These are phyloP conservation scores for Nomada flava DNA, from an alignment of 2,888 invertebrate species.

Conservation along the genomic window DNA sequence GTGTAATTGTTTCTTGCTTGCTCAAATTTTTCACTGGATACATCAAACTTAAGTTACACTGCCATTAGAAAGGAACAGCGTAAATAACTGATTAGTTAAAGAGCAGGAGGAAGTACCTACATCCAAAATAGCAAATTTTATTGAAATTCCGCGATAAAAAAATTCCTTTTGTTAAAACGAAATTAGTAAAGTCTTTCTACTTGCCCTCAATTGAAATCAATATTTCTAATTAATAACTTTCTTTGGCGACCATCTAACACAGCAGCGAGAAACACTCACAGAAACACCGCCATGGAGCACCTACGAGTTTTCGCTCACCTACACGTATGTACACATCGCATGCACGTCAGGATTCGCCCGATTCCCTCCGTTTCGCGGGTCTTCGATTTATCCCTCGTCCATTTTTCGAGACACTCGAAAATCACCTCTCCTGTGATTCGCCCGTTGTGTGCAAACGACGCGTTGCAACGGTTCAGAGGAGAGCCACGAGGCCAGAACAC, in stretches of 20 bases:
- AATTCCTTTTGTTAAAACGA: not conserved
- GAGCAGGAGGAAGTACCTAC: not conserved
- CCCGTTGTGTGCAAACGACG: not conserved
- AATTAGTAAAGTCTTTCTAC: not conserved
- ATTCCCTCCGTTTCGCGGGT: constrained; percentile 37
- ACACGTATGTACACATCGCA: constrained; percentile 70
- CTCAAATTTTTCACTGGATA: too few species aligned
- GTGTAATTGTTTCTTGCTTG: too few species aligned
- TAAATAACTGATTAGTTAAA: too few species aligned
- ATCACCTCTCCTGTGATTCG: constrained; percentile 8
- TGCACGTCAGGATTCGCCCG: constrained; percentile 68
- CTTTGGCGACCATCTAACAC: constrained; percentile 39
- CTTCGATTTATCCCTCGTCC: constrained; percentile 27
- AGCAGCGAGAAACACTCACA: constrained; percentile 41
- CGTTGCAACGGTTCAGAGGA: constrained; percentile 21
- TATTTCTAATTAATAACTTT: constrained; percentile 11
- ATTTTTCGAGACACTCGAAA: not conserved
- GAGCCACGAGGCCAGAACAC: constrained; percentile 17
- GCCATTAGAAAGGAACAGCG: too few species aligned
- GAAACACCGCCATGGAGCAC: not conserved
- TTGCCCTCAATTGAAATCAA: too few species aligned
- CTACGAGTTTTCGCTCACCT: constrained; percentile 50
- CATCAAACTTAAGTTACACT: too few species aligned
- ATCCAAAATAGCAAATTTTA: not conserved
- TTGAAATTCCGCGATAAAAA: not conserved